phyloP scores from a whole-genome alignment of 2,113 vertebrate genomes.

The Zosterops hypoxanthus region DNA sequence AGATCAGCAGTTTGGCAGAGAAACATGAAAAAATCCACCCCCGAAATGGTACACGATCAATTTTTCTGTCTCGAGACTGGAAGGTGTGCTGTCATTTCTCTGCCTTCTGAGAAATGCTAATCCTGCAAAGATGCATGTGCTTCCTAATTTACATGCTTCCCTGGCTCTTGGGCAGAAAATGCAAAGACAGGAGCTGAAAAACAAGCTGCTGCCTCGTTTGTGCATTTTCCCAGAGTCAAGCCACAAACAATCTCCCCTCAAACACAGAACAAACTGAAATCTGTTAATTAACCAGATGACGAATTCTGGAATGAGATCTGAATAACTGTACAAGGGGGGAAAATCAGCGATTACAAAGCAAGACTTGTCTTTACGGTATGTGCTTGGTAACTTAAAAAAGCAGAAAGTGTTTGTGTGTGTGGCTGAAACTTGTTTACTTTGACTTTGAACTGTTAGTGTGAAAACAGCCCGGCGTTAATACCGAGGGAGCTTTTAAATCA shows the following conservation, averaged over 20 bases:
- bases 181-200: constrained; percentile 46
- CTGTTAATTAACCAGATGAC: constrained; percentile 24
- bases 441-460: background rate
- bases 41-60: background rate
- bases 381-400: background rate
- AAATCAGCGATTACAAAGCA: background rate
- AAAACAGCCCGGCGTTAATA: background rate
- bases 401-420: background rate
- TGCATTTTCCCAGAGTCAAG: constrained; percentile 46
- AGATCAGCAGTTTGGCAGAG: background rate
- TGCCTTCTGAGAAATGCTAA: constrained; percentile 28
- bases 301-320: constrained; percentile 42
- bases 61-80: background rate
- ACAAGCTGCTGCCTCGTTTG: background rate
- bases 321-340: background rate
- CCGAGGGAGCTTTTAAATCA: background rate
- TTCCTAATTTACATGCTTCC: constrained; percentile 36
- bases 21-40: background rate
- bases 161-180: constrained; percentile 27
- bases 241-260: constrained; percentile 14
- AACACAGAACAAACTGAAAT: constrained; percentile 22
- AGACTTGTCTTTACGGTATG: background rate
- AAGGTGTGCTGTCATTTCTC: constrained; percentile 30
- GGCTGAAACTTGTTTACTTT: constrained; percentile 31
- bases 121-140: background rate